Conservation (phyloP, 2,888 invertebrate genomes). For the Calameuta pallipes region DNA sequence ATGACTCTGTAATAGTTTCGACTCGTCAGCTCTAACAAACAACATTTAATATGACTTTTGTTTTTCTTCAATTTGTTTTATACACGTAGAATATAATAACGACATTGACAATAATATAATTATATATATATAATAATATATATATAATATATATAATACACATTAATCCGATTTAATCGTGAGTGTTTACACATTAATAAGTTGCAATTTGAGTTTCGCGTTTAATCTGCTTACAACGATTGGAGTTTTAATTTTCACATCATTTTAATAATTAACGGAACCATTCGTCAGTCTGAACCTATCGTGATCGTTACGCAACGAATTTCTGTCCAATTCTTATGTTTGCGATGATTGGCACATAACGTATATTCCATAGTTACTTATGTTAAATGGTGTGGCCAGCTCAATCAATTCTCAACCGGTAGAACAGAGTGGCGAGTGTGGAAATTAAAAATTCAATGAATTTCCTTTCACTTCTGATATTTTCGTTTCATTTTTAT, state of each 20-base stretch:
- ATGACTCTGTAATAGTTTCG: slow-evolving; percentile 41
- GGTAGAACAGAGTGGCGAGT: not conserved
- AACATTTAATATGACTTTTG: slow-evolving; percentile 52
- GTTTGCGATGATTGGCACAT: not conserved
- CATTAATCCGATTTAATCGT: slow-evolving; percentile 11
- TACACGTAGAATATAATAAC: slow-evolving; percentile 49
- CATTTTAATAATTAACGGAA: slow-evolving; percentile 3
- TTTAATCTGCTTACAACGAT: slow-evolving; percentile 26
- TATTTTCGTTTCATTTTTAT: too few species aligned
- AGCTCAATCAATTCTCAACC: not conserved
- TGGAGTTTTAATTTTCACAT: slow-evolving; percentile 13
- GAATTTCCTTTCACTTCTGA: too few species aligned
- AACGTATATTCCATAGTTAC: not conserved
- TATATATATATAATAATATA: slow-evolving; percentile 15
- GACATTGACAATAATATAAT: slow-evolving; percentile 44
- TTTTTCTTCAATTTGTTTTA: slow-evolving; percentile 34
- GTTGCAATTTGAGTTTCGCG: slow-evolving; percentile 31
- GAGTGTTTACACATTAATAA: slow-evolving; percentile 11
- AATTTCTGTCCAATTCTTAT: not conserved
- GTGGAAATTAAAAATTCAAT: not conserved
- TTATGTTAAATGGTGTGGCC: not conserved
- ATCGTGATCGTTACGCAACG: not conserved
- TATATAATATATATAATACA: slow-evolving; percentile 28
- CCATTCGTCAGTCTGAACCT: not conserved
- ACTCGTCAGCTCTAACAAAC: slow-evolving; percentile 49